Percentiles rank a stretch among this genome's conserved stretches.
phyloP scores from a whole-genome alignment of 2,113 vertebrate genomes.

The Microtus ochrogaster region DNA sequence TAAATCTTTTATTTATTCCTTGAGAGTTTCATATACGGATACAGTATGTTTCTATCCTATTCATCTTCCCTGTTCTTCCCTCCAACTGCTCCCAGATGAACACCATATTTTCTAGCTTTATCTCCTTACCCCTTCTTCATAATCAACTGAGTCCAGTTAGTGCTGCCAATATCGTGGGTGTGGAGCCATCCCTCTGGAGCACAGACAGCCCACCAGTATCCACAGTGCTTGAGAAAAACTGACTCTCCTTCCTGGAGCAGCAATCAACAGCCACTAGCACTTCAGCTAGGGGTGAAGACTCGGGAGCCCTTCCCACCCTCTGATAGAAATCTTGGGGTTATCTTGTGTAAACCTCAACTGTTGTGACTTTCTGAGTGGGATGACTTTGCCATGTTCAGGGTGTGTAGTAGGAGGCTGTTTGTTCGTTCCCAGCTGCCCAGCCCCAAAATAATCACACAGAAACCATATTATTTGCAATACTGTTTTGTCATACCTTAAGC shows the following conservation, averaged over 20 bases:
- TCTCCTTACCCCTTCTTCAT: background rate
- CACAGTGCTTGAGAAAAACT: background rate
- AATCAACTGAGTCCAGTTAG: background rate
- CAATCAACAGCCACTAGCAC: rapidly evolving
- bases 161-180: background rate
- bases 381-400: too few relatives aligned
- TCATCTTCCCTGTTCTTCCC: background rate
- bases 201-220: background rate
- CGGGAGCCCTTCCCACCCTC: rapidly evolving
- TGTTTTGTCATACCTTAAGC: too few relatives aligned
- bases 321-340: background rate
- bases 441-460: too few relatives aligned
- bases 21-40: background rate
- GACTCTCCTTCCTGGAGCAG: background rate
- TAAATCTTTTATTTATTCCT: background rate
- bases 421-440: too few relatives aligned
- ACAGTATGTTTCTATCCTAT: too few relatives aligned
- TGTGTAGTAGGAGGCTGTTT: too few relatives aligned
- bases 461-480: too few relatives aligned
- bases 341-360: too few relatives aligned
- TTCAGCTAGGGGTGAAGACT: background rate
- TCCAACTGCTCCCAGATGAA: background rate
- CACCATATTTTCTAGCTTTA: too few relatives aligned
- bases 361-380: background rate
- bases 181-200: background rate